Evolutionary conservation across 1,140 invertebrate species (phyloP), one percentile per base, ranked within the genome.

Genomic region (Mamestra configurata): DNA sequence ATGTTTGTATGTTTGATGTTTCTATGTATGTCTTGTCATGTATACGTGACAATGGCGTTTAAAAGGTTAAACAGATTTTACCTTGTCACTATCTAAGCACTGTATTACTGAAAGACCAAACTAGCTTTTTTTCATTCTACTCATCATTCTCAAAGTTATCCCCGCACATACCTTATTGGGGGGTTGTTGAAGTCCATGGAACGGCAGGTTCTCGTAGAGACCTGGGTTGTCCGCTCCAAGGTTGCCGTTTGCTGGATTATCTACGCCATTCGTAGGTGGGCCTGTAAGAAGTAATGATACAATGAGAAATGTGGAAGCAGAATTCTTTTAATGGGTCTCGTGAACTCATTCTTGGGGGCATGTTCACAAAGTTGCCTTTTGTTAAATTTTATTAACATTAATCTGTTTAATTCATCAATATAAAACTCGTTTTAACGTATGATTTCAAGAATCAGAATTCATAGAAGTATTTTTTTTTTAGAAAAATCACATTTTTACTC

Each of bases 201-300:
- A 99, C 79, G 98, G 98, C 89, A 99, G 96, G 94, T 99, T 99
- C 95, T 99, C 98, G 96, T 98, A 99, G 93, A 98, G 98, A 81
- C 97, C 97, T 92, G 96, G 95, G 79, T 95, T 95, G 85, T 96
- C 95, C 85, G 92, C 91, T 89, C 95, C 95, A 80, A 92, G 90
- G 84, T 88, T 89, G 85, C 95, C 95, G 88, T 96, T 95, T 46
- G 89, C 87, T 37, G 91, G 85, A 93, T 95, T 94, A 94, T 94
- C 93, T 92, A 92, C 88, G 88, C 93, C 93, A 94, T 94, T 94
- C 88, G 91, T 90, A 93, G 90, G 89, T 87, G 91, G 91, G 88
- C 92, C 92, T 92, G 89, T 37, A 1, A 51, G 31, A 57, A 22
- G 79, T 43, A 11, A 66, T 4, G 73, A 1, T n/a, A 72, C 27